Evolutionary conservation across 2,888 invertebrate genomes (phyloP).

Genomic region (Cancer borealis): DNA sequence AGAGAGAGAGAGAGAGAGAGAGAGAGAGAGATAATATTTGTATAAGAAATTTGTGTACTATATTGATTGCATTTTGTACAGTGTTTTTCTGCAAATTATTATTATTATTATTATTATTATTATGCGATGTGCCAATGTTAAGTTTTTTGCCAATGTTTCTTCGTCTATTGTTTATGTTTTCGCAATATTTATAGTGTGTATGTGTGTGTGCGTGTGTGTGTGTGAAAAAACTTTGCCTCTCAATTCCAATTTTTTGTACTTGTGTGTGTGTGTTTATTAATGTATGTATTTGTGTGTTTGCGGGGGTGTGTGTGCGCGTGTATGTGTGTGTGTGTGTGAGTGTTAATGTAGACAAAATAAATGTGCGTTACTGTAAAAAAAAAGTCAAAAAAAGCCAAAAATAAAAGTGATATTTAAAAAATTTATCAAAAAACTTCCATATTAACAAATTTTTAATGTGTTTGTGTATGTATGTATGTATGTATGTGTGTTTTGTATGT

Average conservation of each 20-base stretch:
- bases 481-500: background rate
- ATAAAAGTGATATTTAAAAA: too few species aligned
- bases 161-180: background rate
- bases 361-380: too few species aligned
- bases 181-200: conserved; percentile 59
- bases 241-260: background rate
- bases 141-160: background rate
- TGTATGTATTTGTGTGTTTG: background rate
- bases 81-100: conserved; percentile 1
- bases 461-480: conserved; percentile 13
- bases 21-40: too few species aligned
- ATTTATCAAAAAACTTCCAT: too few species aligned
- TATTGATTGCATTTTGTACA: conserved; percentile 45
- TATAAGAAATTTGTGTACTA: background rate
- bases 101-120: conserved; percentile 48
- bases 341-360: background rate
- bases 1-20: too few species aligned
- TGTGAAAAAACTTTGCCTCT: too few species aligned
- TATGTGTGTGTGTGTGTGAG: background rate
- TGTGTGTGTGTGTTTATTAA: background rate
- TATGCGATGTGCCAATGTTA: too few species aligned
- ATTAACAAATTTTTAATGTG: background rate
- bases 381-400: too few species aligned
- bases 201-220: conserved; percentile 28
- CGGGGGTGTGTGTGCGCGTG: background rate